phyloP scores from a whole-genome alignment of 2,888 invertebrate genomes.

The Leptinotarsa haldemani region DNA sequence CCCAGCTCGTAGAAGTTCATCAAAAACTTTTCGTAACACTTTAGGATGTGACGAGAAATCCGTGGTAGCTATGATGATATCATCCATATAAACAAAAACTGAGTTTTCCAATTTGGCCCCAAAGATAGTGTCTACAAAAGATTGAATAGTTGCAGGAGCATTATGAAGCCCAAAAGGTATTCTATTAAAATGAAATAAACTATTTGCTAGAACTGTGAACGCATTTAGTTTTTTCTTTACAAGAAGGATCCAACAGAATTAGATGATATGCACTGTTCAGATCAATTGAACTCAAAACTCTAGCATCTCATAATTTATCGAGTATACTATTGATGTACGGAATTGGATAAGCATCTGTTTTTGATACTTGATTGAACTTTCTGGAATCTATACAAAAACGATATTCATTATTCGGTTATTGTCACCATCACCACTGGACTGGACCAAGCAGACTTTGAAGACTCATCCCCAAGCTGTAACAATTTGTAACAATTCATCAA shows the following conservation, averaged over 20 bases:
- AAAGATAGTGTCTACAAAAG: constrained; percentile 11
- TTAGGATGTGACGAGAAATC: constrained; percentile 41
- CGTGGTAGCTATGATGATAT: constrained; percentile 43
- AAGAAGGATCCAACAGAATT: constrained; percentile 22
- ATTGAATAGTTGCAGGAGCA: constrained; percentile 2
- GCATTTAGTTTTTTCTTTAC: neutral
- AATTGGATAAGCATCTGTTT: constrained; percentile 14
- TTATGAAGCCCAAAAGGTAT: constrained; percentile 16
- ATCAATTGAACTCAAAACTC: constrained; percentile 26
- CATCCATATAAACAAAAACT: constrained; percentile 37
- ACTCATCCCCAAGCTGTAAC: constrained; percentile 37
- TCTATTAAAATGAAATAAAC: constrained; percentile 20
- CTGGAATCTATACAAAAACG: constrained; percentile 47
- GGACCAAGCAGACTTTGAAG: constrained; percentile 55
- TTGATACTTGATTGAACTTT: constrained; percentile 42
- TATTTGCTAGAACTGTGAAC: neutral
- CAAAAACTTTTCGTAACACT: constrained; percentile 37
- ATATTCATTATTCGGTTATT: constrained; percentile 49
- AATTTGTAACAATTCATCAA: constrained; percentile 49
- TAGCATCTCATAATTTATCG: neutral
- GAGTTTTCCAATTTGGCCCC: constrained; percentile 10
- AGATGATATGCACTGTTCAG: constrained; percentile 28
- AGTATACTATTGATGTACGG: constrained; percentile 30
- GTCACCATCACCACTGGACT: constrained; percentile 52
- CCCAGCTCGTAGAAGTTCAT: constrained; percentile 38